Conservation (phyloP, 2,888 invertebrate species). For the Plemyria rubiginata region DNA sequence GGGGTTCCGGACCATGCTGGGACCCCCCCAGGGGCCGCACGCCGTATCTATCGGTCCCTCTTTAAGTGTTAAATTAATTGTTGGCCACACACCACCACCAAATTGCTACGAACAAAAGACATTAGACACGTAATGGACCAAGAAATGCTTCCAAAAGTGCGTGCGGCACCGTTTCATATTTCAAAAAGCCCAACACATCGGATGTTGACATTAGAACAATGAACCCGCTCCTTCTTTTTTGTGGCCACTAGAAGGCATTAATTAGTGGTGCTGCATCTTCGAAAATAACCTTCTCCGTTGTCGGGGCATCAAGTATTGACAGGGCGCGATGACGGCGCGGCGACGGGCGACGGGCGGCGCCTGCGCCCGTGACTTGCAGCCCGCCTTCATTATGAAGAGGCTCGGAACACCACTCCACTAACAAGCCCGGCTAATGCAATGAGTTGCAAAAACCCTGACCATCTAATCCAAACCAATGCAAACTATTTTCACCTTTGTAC, state of each 20-base stretch:
- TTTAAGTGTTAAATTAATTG: slow-evolving; percentile 76
- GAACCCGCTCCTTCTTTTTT: slow-evolving; percentile 70
- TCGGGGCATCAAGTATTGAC: slow-evolving; percentile 77
- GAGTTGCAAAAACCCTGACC: slow-evolving; percentile 76
- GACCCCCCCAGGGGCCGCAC: slow-evolving; percentile 48
- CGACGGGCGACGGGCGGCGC: slow-evolving; percentile 76
- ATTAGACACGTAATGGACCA: slow-evolving; percentile 11
- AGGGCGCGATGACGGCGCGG: slow-evolving; percentile 73
- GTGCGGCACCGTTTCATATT: slow-evolving; percentile 49
- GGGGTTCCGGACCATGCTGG: slow-evolving; percentile 60
- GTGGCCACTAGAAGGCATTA: slow-evolving; percentile 70
- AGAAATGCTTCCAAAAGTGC: slow-evolving; percentile 38
- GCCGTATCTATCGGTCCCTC: slow-evolving; percentile 51
- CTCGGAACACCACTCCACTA: slow-evolving; percentile 63
- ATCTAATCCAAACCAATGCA: slow-evolving; percentile 45
- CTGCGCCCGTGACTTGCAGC: slow-evolving; percentile 78
- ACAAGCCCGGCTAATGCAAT: slow-evolving; percentile 84
- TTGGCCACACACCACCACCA: slow-evolving; percentile 55
- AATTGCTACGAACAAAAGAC: slow-evolving; percentile 28
- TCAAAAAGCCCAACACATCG: slow-evolving; percentile 47
- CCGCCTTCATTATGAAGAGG: slow-evolving; percentile 73
- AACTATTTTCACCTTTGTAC: slow-evolving; percentile 51
- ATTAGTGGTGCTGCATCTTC: slow-evolving; percentile 79
- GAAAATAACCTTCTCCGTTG: slow-evolving; percentile 80
- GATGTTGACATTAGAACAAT: slow-evolving; percentile 74